These are phyloP conservation scores for Melanostoma mellinum DNA, from an alignment of 2,888 invertebrate species.

Conservation along the genomic window DNA sequence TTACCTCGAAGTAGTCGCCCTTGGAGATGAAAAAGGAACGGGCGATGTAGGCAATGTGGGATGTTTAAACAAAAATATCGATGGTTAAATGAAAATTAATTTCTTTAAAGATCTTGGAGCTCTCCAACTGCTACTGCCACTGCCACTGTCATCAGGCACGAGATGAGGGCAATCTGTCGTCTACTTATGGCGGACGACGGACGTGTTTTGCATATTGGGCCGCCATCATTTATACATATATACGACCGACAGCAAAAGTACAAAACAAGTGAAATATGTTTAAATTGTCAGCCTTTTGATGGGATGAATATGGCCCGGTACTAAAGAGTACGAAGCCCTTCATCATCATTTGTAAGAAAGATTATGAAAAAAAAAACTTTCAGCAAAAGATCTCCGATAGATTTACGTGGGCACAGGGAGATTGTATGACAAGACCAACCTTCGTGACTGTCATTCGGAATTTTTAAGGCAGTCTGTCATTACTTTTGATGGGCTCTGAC, in stretches of 20 bases:
- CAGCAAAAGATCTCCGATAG: too few species aligned
- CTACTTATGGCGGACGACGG: constrained; percentile 3
- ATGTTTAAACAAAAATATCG: neutral
- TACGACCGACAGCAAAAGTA: too few species aligned
- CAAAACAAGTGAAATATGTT: neutral
- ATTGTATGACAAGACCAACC: too few species aligned
- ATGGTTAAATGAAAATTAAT: constrained; percentile 36
- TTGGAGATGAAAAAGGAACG: neutral
- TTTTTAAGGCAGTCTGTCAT: too few species aligned
- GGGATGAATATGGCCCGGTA: neutral
- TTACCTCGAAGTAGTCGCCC: neutral
- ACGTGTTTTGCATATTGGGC: neutral
- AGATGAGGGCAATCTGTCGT: constrained; percentile 30
- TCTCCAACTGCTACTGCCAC: neutral
- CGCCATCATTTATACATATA: neutral
- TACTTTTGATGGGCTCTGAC: too few species aligned
- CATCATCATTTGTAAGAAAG: too few species aligned
- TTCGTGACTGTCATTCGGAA: too few species aligned
- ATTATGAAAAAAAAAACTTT: too few species aligned
- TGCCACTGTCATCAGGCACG: neutral
- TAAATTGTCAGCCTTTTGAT: neutral
- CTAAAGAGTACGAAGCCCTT: neutral
- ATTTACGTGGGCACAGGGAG: too few species aligned
- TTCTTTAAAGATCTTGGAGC: constrained; percentile 9
- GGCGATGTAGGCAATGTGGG: neutral